Evolutionary conservation across 1,140 invertebrate genomes (phyloP).

Genomic region (Brachionus plicatilis): DNA sequence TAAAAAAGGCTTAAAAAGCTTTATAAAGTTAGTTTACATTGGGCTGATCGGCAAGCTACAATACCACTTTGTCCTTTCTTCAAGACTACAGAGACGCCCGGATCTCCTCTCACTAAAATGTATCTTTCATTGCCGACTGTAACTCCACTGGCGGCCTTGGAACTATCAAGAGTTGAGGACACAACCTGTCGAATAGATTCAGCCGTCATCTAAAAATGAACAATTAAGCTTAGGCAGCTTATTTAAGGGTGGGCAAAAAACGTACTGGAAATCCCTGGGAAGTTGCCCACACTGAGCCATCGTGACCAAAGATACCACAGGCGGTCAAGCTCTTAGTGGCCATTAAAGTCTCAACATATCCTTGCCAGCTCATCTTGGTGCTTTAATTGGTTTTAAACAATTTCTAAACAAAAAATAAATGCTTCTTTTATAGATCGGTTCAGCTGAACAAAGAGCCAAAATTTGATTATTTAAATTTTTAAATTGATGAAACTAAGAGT

Average conservation of each 20-base stretch:
- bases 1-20: background rate
- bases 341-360: slow-evolving; percentile 39
- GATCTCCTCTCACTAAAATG: slow-evolving; percentile 25
- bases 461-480: background rate
- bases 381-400: background rate
- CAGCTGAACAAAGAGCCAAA: slow-evolving; percentile 7
- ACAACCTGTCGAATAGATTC: background rate
- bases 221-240: background rate
- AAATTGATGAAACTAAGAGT: slow-evolving; percentile 8
- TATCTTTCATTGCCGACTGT: background rate
- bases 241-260: background rate
- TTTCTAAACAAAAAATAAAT: background rate
- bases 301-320: slow-evolving; percentile 32
- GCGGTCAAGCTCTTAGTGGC: background rate
- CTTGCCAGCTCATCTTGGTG: slow-evolving; percentile 40
- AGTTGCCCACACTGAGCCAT: slow-evolving; percentile 32
- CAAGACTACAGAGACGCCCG: slow-evolving; percentile 20
- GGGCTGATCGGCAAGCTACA: background rate
- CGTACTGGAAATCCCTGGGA: slow-evolving; percentile 20
- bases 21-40: background rate
- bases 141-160: background rate
- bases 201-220: background rate
- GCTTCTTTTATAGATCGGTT: background rate
- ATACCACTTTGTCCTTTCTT: slow-evolving; percentile 27
- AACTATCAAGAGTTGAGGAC: background rate